Conservation (phyloP, 2,888 invertebrate species). For the Sesia apiformis region DNA sequence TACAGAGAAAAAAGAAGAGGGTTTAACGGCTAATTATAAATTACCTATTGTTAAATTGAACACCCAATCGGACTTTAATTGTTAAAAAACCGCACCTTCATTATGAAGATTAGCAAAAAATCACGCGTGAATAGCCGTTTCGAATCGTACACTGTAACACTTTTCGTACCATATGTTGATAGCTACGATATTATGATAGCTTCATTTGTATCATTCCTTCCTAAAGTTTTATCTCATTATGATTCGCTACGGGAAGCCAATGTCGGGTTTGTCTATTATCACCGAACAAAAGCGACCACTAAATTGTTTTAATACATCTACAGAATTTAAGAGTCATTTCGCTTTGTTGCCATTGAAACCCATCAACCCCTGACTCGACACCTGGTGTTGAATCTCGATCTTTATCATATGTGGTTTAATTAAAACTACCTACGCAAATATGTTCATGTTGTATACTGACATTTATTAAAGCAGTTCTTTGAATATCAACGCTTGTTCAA, state of each 20-base stretch:
- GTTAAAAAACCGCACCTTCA: neutral
- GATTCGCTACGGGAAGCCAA: conserved; percentile 56
- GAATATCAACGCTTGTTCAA: no score
- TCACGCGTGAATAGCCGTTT: conserved; percentile 6
- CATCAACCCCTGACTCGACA: conserved; percentile 43
- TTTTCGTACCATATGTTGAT: conserved; percentile 40
- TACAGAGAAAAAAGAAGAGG: neutral
- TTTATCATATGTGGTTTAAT: conserved; percentile 23
- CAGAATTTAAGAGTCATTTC: conserved; percentile 56
- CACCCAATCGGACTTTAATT: neutral
- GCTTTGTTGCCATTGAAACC: conserved; percentile 46
- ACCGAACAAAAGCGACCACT: conserved; percentile 51
- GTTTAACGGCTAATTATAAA: neutral
- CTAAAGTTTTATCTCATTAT: conserved; percentile 61
- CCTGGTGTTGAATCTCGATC: conserved; percentile 49
- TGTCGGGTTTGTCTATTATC: conserved; percentile 46
- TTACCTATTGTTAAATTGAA: neutral
- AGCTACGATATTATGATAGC: conserved; percentile 46
- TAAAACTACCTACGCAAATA: conserved; percentile 25
- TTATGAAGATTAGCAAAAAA: conserved; percentile 6
- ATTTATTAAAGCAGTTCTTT: neutral
- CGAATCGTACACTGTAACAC: neutral
- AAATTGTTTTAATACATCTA: conserved; percentile 69
- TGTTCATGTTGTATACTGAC: conserved; percentile 12
- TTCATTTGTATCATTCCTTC: conserved; percentile 54